Percentiles rank a stretch among this genome's conserved stretches.
Evolutionary conservation across 37 sponge, comb jelly and placozoan species (phyloP).

Genomic region (Axinella damicornis): DNA sequence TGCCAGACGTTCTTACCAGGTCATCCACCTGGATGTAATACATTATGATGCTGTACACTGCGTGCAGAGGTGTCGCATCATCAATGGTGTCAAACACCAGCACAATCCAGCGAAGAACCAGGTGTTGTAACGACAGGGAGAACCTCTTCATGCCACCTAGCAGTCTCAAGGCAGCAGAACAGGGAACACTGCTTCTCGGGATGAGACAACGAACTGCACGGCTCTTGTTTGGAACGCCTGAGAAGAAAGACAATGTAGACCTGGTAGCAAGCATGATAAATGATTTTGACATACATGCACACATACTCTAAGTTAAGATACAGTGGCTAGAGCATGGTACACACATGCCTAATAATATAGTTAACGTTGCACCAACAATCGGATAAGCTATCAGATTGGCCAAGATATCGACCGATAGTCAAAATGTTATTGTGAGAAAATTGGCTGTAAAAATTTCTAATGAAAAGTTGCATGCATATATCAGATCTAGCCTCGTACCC

Average conservation of each 20-base stretch:
- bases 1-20: no score
- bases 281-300: no score
- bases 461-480: not conserved
- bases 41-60: constrained; percentile 39
- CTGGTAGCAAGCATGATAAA: no score
- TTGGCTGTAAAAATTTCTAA: no score
- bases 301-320: no score
- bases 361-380: no score
- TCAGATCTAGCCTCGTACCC: not conserved
- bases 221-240: not conserved
- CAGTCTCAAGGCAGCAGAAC: constrained; percentile 5
- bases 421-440: no score
- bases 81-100: constrained; percentile 55
- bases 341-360: no score
- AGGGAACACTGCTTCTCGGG: constrained; percentile 48
- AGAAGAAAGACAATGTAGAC: not conserved
- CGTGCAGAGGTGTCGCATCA: constrained; percentile 4
- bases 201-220: constrained; percentile 38
- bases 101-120: constrained; percentile 54
- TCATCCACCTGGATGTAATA: constrained; percentile 32
- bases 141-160: constrained; percentile 34
- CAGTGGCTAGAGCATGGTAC: no score
- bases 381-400: no score
- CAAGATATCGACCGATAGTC: no score
- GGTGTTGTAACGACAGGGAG: constrained; percentile 14